Base-by-base conservation (phyloP, 2,888 invertebrate species). In the Pilophorus perplexus region DNA sequence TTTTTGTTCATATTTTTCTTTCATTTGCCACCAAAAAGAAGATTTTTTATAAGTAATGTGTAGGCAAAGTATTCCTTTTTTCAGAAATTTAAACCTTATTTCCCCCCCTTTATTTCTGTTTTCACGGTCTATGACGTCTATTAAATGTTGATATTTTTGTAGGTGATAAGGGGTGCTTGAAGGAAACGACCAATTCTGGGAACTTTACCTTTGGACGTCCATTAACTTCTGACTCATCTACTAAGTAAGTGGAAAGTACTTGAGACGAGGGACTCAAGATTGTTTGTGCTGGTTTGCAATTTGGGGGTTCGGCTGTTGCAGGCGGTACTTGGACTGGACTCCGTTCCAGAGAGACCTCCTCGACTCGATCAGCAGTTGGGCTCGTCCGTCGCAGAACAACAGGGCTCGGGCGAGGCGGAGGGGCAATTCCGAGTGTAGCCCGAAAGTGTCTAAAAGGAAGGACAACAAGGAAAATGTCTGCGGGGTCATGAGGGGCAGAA, bases 391-490 rank as follows among this genome's bases (percentile, higher is more conserved):
- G 40, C 59, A 59, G 27, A 55, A 22, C 55, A 38, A 59, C 16
- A 23, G 44, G 10, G 25, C 42, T 40, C 59, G 59, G 1, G 40
- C 59, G 10, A 23, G 59, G 14, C 40, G 59, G 10, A 27, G 59
- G 23, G 59, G 59, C n/a, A 33, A 59, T 23, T 59, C 59, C 2
- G 62, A 66, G 33, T 37, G 38, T 18, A 66, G 59, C 37, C 66
- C 57, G 1, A 66, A 59, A 48, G 42, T 59, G 78, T 83, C 86
- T 74, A 85, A 85, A 73, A 71, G 74, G 66, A 71, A 72, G 69
- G 72, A 72, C 23, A 64, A 71, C 54, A 25, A 68, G 33, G 64
- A 57, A 69, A 69, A 67, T 59, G 59, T 55, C 2, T 67, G 67
- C 52, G 68, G 16, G 62, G 68, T 16, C 44, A 67, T 66, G 67